Conservation (phyloP, 2,113 vertebrate species). For the Seriola aureovittata region DNA sequence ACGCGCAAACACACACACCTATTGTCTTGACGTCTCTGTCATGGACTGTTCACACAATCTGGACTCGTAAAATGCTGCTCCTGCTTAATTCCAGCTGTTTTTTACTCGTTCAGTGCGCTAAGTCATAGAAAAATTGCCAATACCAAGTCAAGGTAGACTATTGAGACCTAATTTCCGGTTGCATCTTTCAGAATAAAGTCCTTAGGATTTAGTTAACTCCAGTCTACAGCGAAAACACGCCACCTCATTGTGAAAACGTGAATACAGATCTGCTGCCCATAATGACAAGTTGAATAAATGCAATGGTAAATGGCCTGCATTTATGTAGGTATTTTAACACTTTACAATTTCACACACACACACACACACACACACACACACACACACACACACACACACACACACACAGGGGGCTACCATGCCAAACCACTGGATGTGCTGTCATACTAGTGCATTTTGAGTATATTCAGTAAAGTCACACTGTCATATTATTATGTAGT, state of each 20-base stretch:
- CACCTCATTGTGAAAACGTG: not conserved
- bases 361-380: too few relatives aligned
- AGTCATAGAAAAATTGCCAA: slow-evolving; percentile 23
- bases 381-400: too few relatives aligned
- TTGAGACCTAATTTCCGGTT: slow-evolving; percentile 28
- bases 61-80: slow-evolving; percentile 22
- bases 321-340: not conserved
- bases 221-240: too few relatives aligned
- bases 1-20: slow-evolving; percentile 7
- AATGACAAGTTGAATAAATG: not conserved
- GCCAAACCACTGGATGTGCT: not conserved
- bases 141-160: not conserved
- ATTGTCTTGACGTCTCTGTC: slow-evolving; percentile 13
- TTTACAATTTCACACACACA: not conserved
- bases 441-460: not conserved
- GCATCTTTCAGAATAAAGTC: slow-evolving; percentile 58
- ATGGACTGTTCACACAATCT: not conserved
- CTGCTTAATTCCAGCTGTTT: slow-evolving; percentile 30
- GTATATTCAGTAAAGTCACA: not conserved
- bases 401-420: too few relatives aligned
- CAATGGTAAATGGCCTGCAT: not conserved
- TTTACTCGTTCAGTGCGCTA: slow-evolving; percentile 15
- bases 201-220: too few relatives aligned
- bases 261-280: too few relatives aligned
- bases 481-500: not conserved